Percentiles rank a stretch among this genome's conserved stretches.
phyloP scores from a whole-genome alignment of 2,113 vertebrate genomes.

The Empidonax alnorum region DNA sequence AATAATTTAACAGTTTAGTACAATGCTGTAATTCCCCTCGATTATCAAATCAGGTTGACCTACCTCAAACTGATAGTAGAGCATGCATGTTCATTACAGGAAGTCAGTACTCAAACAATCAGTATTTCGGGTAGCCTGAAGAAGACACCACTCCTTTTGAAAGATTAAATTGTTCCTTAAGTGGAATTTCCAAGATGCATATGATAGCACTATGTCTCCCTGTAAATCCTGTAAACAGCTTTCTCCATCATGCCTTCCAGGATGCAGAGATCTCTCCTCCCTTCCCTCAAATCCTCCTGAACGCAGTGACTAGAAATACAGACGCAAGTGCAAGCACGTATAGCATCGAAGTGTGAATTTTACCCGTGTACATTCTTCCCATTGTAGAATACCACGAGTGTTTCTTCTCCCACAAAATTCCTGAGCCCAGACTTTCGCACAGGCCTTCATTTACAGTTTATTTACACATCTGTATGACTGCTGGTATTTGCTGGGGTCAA shows the following conservation, averaged over 20 bases:
- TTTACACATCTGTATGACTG: background rate
- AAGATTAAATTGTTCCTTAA: background rate
- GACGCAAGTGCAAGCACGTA: background rate
- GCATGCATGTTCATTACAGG: background rate
- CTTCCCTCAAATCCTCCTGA: background rate
- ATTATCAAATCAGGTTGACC: background rate
- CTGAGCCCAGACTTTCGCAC: background rate
- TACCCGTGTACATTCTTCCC: background rate
- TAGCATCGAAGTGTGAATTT: background rate
- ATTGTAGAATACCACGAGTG: accelerated
- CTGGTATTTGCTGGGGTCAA: background rate
- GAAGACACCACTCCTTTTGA: background rate
- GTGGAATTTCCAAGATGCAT: background rate
- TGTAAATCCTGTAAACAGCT: background rate
- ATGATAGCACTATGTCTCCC: background rate
- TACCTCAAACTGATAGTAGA: background rate
- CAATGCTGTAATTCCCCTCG: background rate
- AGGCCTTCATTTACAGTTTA: background rate
- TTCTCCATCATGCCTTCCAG: background rate
- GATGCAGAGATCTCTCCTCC: background rate
- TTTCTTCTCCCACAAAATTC: background rate
- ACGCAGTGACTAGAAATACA: background rate
- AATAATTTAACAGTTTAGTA: background rate
- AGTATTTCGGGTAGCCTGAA: background rate
- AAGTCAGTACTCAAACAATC: background rate